These are phyloP conservation scores for Micronycteris hirsuta DNA, from an alignment of 2,113 vertebrate genomes.

Conservation along the genomic window DNA sequence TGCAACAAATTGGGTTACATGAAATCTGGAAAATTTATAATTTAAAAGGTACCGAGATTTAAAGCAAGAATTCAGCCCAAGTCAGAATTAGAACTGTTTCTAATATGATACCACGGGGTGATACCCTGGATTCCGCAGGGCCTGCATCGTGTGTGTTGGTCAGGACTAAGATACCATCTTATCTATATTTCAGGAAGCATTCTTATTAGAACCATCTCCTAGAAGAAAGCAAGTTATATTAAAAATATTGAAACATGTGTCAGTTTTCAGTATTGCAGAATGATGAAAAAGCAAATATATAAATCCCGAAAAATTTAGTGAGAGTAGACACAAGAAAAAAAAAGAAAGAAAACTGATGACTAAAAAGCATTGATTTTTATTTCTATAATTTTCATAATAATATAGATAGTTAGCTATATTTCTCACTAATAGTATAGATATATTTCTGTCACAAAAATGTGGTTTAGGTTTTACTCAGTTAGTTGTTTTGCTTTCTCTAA, in stretches of 20 bases:
- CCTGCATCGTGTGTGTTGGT: not conserved
- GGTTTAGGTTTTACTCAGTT: not conserved
- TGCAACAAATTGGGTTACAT: not conserved
- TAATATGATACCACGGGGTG: not conserved
- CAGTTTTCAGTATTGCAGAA: slow-evolving; percentile 4
- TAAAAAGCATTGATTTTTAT: not conserved
- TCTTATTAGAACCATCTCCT: slow-evolving; percentile 56
- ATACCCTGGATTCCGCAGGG: not conserved
- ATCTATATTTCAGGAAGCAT: slow-evolving; percentile 38
- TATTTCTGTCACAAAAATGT: not conserved
- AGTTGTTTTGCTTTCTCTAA: not conserved
- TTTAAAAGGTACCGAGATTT: not conserved
- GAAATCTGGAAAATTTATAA: not conserved
- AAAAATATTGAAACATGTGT: slow-evolving; percentile 38
- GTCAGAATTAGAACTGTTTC: slow-evolving; percentile 13
- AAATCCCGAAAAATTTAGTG: slow-evolving; percentile 11
- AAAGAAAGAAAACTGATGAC: not conserved
- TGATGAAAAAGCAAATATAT: not conserved
- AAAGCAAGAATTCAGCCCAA: not conserved
- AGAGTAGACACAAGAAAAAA: not conserved
- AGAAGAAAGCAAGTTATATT: slow-evolving; percentile 63
- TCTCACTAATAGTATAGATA: not conserved
- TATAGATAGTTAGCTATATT: not conserved
- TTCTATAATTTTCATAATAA: not conserved
- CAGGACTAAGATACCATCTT: slow-evolving; percentile 21